These are phyloP conservation scores for Urocynchramus pylzowi DNA, from an alignment of 2,113 vertebrate species.

Conservation along the genomic window DNA sequence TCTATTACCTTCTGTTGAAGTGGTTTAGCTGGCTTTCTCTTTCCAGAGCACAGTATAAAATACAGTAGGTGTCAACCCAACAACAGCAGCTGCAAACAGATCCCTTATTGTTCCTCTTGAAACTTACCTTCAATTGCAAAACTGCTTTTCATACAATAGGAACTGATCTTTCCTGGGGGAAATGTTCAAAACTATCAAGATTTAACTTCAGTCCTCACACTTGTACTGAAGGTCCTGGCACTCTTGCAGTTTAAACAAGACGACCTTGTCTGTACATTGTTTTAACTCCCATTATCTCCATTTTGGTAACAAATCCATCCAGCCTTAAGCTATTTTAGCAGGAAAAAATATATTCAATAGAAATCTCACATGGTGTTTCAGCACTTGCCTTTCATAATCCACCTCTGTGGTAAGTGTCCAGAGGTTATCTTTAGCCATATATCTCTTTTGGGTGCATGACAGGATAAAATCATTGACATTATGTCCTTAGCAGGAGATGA, in stretches of 20 bases:
- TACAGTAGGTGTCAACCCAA: not conserved
- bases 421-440: not conserved
- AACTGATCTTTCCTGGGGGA: not conserved
- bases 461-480: not conserved
- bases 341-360: not conserved
- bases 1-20: not conserved
- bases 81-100: not conserved
- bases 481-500: conserved; percentile 1
- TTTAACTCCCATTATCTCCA: not conserved
- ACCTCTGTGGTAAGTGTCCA: not conserved
- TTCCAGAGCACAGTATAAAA: not conserved
- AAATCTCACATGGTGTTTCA: not conserved
- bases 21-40: not conserved
- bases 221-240: fast-evolving
- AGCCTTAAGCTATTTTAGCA: not conserved
- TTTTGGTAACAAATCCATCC: not conserved
- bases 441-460: not conserved
- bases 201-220: not conserved
- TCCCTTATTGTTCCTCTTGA: not conserved
- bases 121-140: not conserved
- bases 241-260: not conserved
- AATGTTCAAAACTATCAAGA: not conserved
- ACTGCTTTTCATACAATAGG: not conserved
- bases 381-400: not conserved
- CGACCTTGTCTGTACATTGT: not conserved